Evolutionary conservation across 1,140 invertebrate genomes (phyloP).

Genomic region (Linepithema humile): DNA sequence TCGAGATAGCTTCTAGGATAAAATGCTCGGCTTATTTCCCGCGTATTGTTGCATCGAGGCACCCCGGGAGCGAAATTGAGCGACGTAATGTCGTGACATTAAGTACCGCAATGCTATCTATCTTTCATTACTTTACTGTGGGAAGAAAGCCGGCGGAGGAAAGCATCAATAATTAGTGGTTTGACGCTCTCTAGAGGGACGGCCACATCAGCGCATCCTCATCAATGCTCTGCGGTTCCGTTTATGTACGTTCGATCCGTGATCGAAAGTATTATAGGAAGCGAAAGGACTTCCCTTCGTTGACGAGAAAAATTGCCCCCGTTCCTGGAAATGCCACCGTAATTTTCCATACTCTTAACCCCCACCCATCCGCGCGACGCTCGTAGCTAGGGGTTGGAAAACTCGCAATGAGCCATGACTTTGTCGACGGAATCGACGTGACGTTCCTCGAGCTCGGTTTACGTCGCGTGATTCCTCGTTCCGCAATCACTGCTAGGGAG

Average conservation of each 20-base stretch:
- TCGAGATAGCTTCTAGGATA: background rate
- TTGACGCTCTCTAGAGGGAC: background rate
- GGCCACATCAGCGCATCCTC: background rate
- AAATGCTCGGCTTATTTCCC: background rate
- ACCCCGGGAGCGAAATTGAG: background rate
- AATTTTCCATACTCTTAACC: slow-evolving; percentile 59
- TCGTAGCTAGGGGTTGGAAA: background rate
- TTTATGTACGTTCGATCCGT: background rate
- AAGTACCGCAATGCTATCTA: background rate
- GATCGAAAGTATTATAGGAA: slow-evolving; percentile 4
- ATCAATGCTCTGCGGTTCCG: slow-evolving; percentile 10
- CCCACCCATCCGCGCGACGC: background rate
- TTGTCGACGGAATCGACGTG: slow-evolving; percentile 18
- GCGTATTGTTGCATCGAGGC: background rate
- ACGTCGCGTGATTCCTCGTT: slow-evolving; percentile 55
- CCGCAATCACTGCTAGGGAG: background rate
- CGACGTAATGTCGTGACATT: background rate
- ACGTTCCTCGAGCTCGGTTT: background rate
- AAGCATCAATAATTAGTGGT: slow-evolving; percentile 44
- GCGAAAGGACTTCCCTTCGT: slow-evolving; percentile 21
- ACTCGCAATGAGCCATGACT: slow-evolving; percentile 50
- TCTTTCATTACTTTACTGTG: slow-evolving; percentile 1
- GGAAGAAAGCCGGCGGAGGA: background rate
- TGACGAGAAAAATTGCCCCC: slow-evolving; percentile 47
- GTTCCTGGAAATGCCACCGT: slow-evolving; percentile 36